Conservation (phyloP, 2,113 vertebrate genomes). For the Amblyopsis rosae region DNA sequence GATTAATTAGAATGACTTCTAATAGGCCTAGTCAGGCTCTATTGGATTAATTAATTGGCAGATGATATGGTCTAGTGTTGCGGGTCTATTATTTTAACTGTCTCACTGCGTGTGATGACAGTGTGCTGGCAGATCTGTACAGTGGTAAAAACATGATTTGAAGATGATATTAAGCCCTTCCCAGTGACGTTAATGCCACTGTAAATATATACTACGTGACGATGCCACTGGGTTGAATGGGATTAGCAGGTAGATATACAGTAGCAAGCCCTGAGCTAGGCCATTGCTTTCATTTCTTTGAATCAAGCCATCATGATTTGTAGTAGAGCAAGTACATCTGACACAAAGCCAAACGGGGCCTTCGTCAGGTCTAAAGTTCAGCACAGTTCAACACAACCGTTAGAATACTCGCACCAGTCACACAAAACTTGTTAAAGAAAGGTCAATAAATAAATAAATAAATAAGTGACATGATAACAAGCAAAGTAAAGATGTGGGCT, state of each 20-base stretch:
- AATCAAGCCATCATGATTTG: too few relatives aligned
- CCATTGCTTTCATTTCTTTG: background rate
- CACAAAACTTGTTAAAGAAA: too few relatives aligned
- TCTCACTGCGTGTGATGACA: constrained; percentile 51
- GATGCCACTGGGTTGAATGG: constrained; percentile 30
- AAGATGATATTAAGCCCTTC: constrained; percentile 36
- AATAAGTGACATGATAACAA: too few relatives aligned
- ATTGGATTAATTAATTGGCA: constrained; percentile 61
- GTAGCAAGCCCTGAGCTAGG: background rate
- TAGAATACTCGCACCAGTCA: too few relatives aligned
- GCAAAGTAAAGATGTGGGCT: too few relatives aligned
- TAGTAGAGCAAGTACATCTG: too few relatives aligned
- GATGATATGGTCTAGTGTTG: constrained; percentile 51
- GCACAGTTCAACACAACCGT: too few relatives aligned
- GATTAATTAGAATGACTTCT: constrained; percentile 61
- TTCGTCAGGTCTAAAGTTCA: too few relatives aligned
- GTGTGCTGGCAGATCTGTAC: constrained; percentile 45
- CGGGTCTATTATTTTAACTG: constrained; percentile 44
- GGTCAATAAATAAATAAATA: too few relatives aligned
- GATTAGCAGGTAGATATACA: background rate
- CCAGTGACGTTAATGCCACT: constrained; percentile 29
- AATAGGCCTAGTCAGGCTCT: constrained; percentile 46
- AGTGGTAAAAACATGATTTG: constrained; percentile 47
- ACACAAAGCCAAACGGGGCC: too few relatives aligned
- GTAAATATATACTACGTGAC: constrained; percentile 30